A percentile compares a stretch with the other conserved stretches of the same genome.
Evolutionary conservation across 1,140 invertebrate genomes (phyloP).

Genomic region (Rhagoletis pomonella): DNA sequence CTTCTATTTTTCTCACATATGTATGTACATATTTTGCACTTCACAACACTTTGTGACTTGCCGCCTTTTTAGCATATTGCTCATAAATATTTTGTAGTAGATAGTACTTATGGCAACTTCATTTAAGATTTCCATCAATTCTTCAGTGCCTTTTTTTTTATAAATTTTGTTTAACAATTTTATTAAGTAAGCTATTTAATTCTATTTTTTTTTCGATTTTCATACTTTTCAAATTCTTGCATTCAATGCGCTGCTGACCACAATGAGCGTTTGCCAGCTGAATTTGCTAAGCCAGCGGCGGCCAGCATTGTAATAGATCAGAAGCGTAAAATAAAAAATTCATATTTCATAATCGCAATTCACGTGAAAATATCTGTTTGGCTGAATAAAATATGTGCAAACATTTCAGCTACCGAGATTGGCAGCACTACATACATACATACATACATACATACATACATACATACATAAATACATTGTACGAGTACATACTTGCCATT

Average conservation of each 20-base stretch:
- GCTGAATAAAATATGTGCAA: neutral
- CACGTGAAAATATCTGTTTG: slow-evolving; percentile 8
- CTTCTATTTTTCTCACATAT: neutral
- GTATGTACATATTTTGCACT: neutral
- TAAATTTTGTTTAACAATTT: neutral
- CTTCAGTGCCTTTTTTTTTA: neutral
- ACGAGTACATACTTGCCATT: too few species aligned
- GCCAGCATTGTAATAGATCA: too few species aligned
- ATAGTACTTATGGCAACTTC: neutral
- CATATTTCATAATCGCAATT: slow-evolving; percentile 38
- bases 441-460: too few species aligned
- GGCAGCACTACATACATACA: neutral
- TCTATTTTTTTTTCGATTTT: neutral
- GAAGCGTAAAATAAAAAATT: neutral
- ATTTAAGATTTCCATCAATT: neutral
- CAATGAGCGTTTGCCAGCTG: neutral
- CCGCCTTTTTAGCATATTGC: slow-evolving; percentile 27
- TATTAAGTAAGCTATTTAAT: neutral
- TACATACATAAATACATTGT: too few species aligned
- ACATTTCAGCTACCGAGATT: neutral
- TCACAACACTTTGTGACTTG: neutral
- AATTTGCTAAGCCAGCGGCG: neutral
- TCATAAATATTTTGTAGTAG: neutral
- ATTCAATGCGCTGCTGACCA: neutral
- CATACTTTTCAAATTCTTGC: neutral